Percentiles rank a stretch among this genome's conserved stretches.
Evolutionary conservation across 2,797 vertebrate genomes (phyloP).

Genomic region (Rhabdophis nuchalis): DNA sequence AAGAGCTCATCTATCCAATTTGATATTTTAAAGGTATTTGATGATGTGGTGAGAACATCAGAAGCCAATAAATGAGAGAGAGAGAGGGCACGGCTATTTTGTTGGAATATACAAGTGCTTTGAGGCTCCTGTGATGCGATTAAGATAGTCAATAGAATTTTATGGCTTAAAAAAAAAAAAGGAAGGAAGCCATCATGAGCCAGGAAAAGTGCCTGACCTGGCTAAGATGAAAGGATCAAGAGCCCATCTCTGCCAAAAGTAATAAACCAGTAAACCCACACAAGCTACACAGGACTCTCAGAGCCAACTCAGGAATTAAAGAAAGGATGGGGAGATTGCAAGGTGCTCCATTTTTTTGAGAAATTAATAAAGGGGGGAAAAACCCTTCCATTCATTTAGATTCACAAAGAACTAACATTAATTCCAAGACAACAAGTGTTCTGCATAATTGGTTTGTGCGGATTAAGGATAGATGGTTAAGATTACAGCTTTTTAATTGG

Average conservation of each 20-base stretch:
- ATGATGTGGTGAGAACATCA: constrained; percentile 22
- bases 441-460: neutral
- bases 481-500: neutral
- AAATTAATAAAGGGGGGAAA: constrained; percentile 9
- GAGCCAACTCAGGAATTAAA: constrained; percentile 10
- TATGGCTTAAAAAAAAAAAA: constrained; percentile 36
- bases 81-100: constrained; percentile 19
- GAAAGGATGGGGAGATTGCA: neutral
- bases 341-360: constrained; percentile 4
- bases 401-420: neutral
- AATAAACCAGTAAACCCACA: constrained; percentile 32
- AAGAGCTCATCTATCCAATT: constrained; percentile 4
- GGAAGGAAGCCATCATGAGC: constrained; percentile 20
- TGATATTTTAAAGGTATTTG: constrained; percentile 32
- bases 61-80: constrained; percentile 44
- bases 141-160: constrained; percentile 44
- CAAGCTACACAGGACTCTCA: constrained; percentile 6
- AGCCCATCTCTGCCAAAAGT: constrained; percentile 15
- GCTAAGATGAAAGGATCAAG: constrained; percentile 25
- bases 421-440: neutral
- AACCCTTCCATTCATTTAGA: neutral
- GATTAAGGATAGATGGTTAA: neutral
- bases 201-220: constrained; percentile 29
- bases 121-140: constrained; percentile 36
- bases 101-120: constrained; percentile 33